Percentiles rank a stretch among this genome's conserved stretches.
Evolutionary conservation across 2,113 vertebrate genomes (phyloP).

Genomic region (Calypte anna): DNA sequence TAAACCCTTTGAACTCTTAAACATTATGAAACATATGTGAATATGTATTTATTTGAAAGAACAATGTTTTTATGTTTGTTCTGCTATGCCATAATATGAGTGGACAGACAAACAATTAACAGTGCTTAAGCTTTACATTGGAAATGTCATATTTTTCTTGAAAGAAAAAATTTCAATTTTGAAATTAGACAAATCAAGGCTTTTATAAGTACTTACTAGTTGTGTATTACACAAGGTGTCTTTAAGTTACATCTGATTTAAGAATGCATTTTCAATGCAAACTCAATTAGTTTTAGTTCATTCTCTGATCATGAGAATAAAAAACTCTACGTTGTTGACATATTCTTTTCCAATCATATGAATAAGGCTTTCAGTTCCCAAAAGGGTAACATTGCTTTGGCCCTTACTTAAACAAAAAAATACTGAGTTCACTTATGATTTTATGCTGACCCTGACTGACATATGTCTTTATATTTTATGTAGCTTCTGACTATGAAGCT

Average conservation of each 20-base stretch:
- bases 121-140: not conserved
- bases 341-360: not conserved
- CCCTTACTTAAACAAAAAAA: not conserved
- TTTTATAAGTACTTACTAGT: not conserved
- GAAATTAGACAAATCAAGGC: not conserved
- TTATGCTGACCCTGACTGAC: not conserved
- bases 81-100: not conserved
- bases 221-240: not conserved
- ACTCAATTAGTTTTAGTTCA: not conserved
- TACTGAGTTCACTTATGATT: not conserved
- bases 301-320: not conserved
- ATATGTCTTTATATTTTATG: not conserved
- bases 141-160: not conserved
- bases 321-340: not conserved
- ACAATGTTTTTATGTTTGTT: not conserved
- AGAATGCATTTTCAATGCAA: not conserved
- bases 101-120: not conserved
- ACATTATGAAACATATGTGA: not conserved
- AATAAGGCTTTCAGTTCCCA: not conserved
- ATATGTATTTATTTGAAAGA: not conserved
- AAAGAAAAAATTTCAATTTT: not conserved
- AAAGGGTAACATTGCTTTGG: not conserved
- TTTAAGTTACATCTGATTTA: not conserved
- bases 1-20: not conserved
- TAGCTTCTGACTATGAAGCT: not conserved